Evolutionary conservation across 2,888 invertebrate species (phyloP).

Genomic region (Acrobasis suavella): DNA sequence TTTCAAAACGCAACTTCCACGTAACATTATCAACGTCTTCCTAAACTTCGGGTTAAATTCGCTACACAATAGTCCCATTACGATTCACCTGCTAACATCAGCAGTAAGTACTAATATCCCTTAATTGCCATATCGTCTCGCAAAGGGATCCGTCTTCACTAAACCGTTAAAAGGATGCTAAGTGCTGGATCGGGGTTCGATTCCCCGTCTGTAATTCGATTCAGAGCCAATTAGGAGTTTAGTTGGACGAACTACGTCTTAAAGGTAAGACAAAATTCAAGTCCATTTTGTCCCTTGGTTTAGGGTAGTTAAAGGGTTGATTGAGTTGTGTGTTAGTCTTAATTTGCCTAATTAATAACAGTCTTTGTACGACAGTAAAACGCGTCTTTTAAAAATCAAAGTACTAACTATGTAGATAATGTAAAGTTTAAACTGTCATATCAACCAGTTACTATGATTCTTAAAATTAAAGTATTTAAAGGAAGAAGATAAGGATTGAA

Average conservation of each 20-base stretch:
- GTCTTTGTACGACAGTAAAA: not conserved
- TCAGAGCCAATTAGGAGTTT: conserved; percentile 77
- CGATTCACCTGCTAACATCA: conserved; percentile 36
- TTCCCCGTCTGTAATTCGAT: conserved; percentile 79
- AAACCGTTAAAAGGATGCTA: conserved; percentile 82
- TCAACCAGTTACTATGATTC: too few species aligned
- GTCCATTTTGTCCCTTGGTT: conserved; percentile 42
- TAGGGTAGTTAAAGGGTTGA: conserved; percentile 25
- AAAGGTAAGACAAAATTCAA: conserved; percentile 46
- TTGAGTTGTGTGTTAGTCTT: conserved; percentile 26
- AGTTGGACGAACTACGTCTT: conserved; percentile 60
- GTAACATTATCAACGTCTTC: not conserved
- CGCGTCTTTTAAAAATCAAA: too few species aligned
- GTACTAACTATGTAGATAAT: too few species aligned
- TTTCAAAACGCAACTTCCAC: not conserved
- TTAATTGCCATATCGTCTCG: conserved; percentile 76
- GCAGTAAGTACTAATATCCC: conserved; percentile 55
- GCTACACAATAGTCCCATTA: conserved; percentile 13
- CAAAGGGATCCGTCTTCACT: conserved; percentile 75
- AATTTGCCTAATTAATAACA: not conserved
- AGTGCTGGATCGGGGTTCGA: conserved; percentile 79
- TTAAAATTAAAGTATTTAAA: too few species aligned
- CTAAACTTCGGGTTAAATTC: not conserved
- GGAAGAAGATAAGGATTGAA: too few species aligned
- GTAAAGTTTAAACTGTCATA: too few species aligned